A percentile compares a stretch with the other conserved stretches of the same genome.
Evolutionary conservation across 2,888 invertebrate species (phyloP).

Genomic region (Dolichopus griseipennis): DNA sequence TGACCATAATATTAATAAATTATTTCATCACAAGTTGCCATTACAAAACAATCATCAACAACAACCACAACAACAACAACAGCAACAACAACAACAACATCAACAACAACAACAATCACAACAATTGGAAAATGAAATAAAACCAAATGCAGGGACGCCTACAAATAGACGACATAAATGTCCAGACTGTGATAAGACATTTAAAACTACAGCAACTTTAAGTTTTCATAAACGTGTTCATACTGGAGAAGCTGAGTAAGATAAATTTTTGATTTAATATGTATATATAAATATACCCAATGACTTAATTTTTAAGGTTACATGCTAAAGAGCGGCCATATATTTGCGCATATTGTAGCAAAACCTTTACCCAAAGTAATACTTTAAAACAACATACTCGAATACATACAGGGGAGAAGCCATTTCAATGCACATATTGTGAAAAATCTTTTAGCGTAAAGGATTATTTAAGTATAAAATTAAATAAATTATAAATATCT

Average conservation of each 20-base stretch:
- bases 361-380: conserved; percentile 43
- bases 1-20: conserved; percentile 20
- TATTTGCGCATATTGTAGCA: conserved; percentile 42
- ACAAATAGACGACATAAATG: conserved; percentile 36
- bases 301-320: conserved; percentile 16
- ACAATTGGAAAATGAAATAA: background rate
- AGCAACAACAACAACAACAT: background rate
- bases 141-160: conserved; percentile 8
- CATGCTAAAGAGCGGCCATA: conserved; percentile 42
- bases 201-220: conserved; percentile 40
- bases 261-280: background rate
- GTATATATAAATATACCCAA: background rate
- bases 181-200: conserved; percentile 40
- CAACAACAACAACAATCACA: background rate
- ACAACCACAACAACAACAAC: background rate
- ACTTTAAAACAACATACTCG: conserved; percentile 44
- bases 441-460: conserved; percentile 44
- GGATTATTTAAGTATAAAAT: conserved; percentile 43
- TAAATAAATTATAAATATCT: conserved; percentile 15
- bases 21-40: conserved; percentile 6
- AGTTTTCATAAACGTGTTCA: conserved; percentile 41
- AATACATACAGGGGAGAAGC: conserved; percentile 40
- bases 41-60: background rate
- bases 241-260: conserved; percentile 40
- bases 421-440: conserved; percentile 10